phyloP scores from a whole-genome alignment of 2,888 invertebrate species.

The Caenorhabditis sulstoni region DNA sequence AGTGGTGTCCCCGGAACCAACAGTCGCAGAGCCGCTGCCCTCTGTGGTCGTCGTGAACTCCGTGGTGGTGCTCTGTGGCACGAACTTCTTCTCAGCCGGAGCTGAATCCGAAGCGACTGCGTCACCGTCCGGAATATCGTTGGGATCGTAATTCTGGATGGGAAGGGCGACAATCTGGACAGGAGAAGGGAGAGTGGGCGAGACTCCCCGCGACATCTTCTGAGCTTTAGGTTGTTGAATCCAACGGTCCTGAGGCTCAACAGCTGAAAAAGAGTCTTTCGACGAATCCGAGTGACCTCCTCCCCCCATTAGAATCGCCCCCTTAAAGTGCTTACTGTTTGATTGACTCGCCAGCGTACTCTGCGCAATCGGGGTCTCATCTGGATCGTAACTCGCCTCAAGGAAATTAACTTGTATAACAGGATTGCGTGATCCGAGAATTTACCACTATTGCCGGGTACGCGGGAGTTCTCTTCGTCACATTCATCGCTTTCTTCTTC shows the following conservation, averaged over 20 bases:
- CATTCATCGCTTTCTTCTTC: conserved; percentile 14
- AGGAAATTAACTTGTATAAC: conserved; percentile 16
- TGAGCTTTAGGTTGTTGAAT: background rate
- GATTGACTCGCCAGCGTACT: conserved; percentile 39
- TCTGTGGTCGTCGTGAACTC: background rate
- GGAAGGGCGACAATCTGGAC: too few species aligned
- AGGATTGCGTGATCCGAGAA: background rate
- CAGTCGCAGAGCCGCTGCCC: background rate
- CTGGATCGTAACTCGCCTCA: conserved; percentile 38
- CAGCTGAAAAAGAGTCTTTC: background rate
- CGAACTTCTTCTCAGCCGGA: background rate
- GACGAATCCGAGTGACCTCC: background rate
- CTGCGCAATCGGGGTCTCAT: conserved; percentile 52
- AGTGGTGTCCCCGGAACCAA: too few species aligned
- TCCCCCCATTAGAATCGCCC: background rate
- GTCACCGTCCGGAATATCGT: too few species aligned
- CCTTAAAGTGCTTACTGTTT: conserved; percentile 14
- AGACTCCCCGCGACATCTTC: too few species aligned
- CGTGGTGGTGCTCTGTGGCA: background rate
- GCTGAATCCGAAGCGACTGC: background rate
- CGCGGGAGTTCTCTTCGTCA: too few species aligned
- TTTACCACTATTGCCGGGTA: too few species aligned
- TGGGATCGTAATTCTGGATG: too few species aligned
- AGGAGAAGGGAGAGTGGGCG: too few species aligned
- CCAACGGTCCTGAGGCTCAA: conserved; percentile 9